These are phyloP conservation scores for Corythornis vintsioides DNA, from an alignment of 2,113 vertebrate species.

Conservation along the genomic window DNA sequence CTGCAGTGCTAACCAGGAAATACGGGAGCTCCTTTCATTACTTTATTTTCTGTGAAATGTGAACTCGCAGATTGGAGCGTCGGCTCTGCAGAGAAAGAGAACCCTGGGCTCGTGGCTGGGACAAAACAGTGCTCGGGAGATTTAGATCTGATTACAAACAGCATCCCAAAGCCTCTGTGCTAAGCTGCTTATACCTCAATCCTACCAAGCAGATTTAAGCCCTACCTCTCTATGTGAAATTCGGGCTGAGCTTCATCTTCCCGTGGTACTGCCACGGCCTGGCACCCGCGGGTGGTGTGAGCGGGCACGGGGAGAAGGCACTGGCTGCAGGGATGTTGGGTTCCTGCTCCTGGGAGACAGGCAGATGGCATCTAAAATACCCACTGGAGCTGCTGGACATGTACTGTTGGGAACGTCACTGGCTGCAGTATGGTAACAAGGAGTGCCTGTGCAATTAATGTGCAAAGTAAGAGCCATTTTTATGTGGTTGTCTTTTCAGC, in stretches of 20 bases:
- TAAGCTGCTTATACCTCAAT: background rate
- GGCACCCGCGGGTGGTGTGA: fast-evolving
- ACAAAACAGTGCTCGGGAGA: background rate
- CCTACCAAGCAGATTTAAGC: background rate
- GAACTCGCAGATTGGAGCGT: background rate
- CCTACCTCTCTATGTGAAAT: background rate
- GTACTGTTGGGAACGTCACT: fast-evolving
- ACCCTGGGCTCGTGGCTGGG: background rate
- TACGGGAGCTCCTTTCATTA: slow-evolving; percentile 1
- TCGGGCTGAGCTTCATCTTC: background rate
- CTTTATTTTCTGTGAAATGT: background rate
- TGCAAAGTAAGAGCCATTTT: background rate
- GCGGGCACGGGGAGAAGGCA: background rate
- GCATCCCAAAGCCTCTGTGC: background rate
- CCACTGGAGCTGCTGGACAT: background rate
- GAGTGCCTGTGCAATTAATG: background rate
- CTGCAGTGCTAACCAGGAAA: slow-evolving; percentile 41
- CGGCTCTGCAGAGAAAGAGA: background rate
- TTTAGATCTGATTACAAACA: background rate
- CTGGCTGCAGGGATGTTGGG: fast-evolving
- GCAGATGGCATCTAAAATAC: background rate
- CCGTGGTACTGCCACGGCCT: background rate
- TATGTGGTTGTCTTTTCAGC: background rate
- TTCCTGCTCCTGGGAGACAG: background rate
- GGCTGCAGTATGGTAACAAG: background rate